Percentiles rank a stretch among this genome's conserved stretches.
Evolutionary conservation across 1,140 invertebrate genomes (phyloP).

Genomic region (Drosophila carrolli): DNA sequence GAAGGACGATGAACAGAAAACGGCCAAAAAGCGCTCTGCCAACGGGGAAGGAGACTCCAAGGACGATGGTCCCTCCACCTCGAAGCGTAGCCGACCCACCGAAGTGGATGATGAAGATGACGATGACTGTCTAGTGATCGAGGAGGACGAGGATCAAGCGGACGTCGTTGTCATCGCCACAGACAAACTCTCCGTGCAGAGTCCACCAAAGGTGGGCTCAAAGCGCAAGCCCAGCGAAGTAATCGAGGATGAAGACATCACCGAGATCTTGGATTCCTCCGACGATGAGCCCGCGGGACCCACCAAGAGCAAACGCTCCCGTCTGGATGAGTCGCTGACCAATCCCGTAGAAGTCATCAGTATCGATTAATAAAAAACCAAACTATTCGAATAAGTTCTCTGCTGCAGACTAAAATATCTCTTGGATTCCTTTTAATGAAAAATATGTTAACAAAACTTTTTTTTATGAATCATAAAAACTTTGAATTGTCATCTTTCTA

Average conservation of each 20-base stretch:
- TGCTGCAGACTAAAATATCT: not conserved
- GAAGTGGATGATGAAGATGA: conserved; percentile 79
- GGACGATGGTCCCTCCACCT: conserved; percentile 68
- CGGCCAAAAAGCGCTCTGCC: conserved; percentile 66
- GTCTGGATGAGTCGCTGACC: conserved; percentile 13
- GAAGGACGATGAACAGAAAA: conserved; percentile 52
- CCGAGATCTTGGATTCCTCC: conserved; percentile 66
- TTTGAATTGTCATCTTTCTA: not conserved
- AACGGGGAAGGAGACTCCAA: conserved; percentile 36
- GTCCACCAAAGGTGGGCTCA: conserved; percentile 24
- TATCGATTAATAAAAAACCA: conserved; percentile 59
- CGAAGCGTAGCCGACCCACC: conserved; percentile 60
- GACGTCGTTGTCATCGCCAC: conserved; percentile 46
- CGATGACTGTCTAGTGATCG: conserved; percentile 85
- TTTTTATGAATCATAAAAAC: not conserved
- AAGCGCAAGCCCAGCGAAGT: conserved; percentile 70
- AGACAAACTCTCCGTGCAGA: conserved; percentile 54
- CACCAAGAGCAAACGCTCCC: conserved; percentile 83
- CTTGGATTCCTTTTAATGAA: not conserved
- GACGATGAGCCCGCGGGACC: conserved; percentile 79
- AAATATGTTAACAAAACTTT: not conserved
- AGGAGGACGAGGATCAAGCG: conserved; percentile 79
- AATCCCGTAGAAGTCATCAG: conserved; percentile 55
- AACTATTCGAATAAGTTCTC: not conserved
- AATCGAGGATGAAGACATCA: conserved; percentile 72